Evolutionary conservation across 2,797 vertebrate species (phyloP).

Genomic region (Periophthalmus magnuspinnatus): DNA sequence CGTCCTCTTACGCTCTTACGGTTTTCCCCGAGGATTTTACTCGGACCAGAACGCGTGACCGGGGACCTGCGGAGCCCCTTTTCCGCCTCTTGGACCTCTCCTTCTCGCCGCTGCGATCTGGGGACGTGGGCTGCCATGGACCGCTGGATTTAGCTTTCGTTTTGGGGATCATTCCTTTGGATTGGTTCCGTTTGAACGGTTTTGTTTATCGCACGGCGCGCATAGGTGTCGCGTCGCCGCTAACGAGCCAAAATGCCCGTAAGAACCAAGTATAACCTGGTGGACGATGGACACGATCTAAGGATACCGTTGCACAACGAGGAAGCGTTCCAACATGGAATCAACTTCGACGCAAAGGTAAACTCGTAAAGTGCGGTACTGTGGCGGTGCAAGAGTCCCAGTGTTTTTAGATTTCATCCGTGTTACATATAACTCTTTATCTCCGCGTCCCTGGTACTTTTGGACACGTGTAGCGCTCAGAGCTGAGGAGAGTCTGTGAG

Average conservation of each 20-base stretch:
- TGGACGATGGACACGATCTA: constrained; percentile 93
- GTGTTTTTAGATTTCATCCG: too few species aligned
- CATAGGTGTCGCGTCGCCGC: constrained; percentile 1
- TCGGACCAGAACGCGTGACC: background rate
- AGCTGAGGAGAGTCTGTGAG: too few species aligned
- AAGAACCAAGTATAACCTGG: constrained; percentile 94
- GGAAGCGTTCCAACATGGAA: constrained; percentile 97
- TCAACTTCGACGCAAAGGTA: constrained; percentile 98
- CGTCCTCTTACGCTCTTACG: background rate
- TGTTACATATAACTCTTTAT: too few species aligned
- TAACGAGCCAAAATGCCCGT: constrained; percentile 79
- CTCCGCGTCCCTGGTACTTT: too few species aligned
- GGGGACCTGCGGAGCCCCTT: constrained; percentile 21
- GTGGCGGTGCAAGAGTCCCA: too few species aligned
- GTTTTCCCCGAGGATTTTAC: background rate
- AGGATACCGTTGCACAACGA: constrained; percentile 97
- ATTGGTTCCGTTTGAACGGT: constrained; percentile 18
- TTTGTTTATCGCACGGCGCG: background rate
- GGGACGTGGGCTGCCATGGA: constrained; percentile 53
- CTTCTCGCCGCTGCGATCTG: constrained; percentile 9
- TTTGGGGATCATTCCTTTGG: constrained; percentile 19
- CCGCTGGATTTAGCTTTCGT: constrained; percentile 27
- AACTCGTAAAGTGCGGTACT: constrained; percentile 20
- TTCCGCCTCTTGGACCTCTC: constrained; percentile 33
- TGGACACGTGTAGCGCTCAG: too few species aligned